Evolutionary conservation across 2,888 invertebrate species (phyloP).

Genomic region (Tiphia femorata): DNA sequence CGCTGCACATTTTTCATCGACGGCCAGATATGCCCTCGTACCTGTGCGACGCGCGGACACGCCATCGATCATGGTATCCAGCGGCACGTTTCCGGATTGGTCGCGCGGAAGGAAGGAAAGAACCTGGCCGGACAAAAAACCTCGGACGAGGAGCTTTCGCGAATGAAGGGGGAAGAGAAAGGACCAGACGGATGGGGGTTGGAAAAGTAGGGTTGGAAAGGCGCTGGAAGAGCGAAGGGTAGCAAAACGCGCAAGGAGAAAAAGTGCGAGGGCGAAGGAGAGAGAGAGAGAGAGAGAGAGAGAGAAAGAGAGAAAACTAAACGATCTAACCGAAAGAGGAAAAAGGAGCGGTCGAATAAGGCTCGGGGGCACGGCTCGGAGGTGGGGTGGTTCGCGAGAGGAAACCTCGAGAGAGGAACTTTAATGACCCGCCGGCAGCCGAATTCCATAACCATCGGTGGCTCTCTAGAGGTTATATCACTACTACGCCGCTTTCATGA

Average conservation of each 20-base stretch:
- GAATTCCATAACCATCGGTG: constrained; percentile 40
- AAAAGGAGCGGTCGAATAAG: background rate
- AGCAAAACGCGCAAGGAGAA: background rate
- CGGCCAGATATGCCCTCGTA: no score
- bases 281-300: background rate
- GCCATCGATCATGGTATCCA: constrained; percentile 32
- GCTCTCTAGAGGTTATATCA: constrained; percentile 38
- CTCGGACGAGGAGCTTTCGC: background rate
- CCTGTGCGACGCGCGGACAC: constrained; percentile 13
- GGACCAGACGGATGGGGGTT: no score
- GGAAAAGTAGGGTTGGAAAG: no score
- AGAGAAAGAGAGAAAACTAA: no score
- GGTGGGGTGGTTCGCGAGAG: background rate
- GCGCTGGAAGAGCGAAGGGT: no score
- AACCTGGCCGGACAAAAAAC: no score
- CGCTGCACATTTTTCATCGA: no score
- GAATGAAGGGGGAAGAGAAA: background rate
- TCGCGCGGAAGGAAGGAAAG: no score
- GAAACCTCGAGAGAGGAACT: constrained; percentile 24
- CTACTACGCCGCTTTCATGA: constrained; percentile 44
- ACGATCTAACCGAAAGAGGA: no score
- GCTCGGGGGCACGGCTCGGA: no score
- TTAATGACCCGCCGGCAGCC: constrained; percentile 47
- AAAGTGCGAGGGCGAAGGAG: background rate
- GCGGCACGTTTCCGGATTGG: constrained; percentile 35